These are phyloP conservation scores for Lithophane leautieri DNA, from an alignment of 2,888 invertebrate species.

Conservation along the genomic window DNA sequence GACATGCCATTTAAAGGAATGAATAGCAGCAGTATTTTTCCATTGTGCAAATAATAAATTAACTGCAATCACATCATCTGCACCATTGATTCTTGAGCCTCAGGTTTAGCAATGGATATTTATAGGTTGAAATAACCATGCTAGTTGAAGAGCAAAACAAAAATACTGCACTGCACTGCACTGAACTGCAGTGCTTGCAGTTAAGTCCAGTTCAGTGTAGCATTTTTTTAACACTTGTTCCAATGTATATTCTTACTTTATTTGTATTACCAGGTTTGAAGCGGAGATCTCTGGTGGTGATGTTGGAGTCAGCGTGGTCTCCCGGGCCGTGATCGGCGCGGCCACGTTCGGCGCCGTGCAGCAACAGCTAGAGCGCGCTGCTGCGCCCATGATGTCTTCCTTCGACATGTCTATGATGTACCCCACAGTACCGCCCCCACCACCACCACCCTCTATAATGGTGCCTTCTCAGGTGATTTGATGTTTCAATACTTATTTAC, in stretches of 20 bases:
- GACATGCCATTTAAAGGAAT: no score
- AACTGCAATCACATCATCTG: background rate
- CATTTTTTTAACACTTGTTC: no score
- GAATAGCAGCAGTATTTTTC: background rate
- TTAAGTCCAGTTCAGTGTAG: no score
- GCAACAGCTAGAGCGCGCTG: constrained; percentile 91
- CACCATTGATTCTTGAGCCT: background rate
- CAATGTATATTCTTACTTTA: background rate
- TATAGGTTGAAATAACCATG: background rate
- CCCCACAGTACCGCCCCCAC: constrained; percentile 92
- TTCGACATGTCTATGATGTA: constrained; percentile 89
- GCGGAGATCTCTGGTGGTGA: constrained; percentile 95
- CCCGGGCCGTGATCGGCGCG: constrained; percentile 91
- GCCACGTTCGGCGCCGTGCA: constrained; percentile 93
- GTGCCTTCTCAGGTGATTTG: constrained; percentile 92
- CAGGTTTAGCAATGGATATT: background rate
- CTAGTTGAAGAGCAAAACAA: background rate
- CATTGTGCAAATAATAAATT: background rate
- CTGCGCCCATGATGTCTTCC: constrained; percentile 76
- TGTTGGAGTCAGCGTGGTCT: constrained; percentile 86
- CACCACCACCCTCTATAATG: constrained; percentile 91
- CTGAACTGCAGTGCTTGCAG: background rate
- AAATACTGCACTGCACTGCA: background rate
- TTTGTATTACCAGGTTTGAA: constrained; percentile 92
- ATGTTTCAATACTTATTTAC: background rate